Base-by-base conservation (phyloP, 30 jellyfish, hydroid and myxozoan genomes). In the Aurelia sp. region DNA sequence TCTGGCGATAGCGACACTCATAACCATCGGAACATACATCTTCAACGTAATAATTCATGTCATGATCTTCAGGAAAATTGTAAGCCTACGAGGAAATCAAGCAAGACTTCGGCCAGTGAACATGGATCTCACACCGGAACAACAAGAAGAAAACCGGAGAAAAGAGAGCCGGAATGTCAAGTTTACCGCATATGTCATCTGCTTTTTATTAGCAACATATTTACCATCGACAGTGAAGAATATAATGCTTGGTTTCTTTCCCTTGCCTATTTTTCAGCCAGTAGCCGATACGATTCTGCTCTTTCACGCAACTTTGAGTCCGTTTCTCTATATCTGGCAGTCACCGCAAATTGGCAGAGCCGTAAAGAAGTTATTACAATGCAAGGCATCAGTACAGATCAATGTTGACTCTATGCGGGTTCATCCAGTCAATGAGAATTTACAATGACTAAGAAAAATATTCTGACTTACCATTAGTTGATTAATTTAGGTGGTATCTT, bases 251-350 rank as follows among this genome's bases (percentile, higher is more conserved):
- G 35, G 75, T 13, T 18, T 69, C 15, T 22, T n/a, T 51, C 4
- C 47, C 4, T n/a, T 18, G 4, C 44, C 66, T 11, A 13, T 50
- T 61, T 13, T 82, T 13, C 20, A 27, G 20, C 61, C 35, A 37
- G 62, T 64, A 3, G 67, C 76, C 0, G 62, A 68, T 71, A 82
- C 91, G 23, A 51, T 82, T 44, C n/a, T 82, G 35, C 31, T 41
- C 33, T 13, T 82, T 72, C 91, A 82, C 37, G 85, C 91, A 2
- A 68, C 85, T 66, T 30, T 82, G 62, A 82, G 91, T 61, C 91
- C 91, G 73, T 31, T 69, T 41, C 71, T 82, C n/a, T 82, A 82
- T 69, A 16, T 62, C 40, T 82, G 91, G 91, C 91, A 82, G 31
- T 58, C 85, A 17, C 91, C 91, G 22, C 79, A 47, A 27, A 69